Evolutionary conservation across 2,888 invertebrate genomes (phyloP).

Genomic region (Oegoconia quadripuncta): DNA sequence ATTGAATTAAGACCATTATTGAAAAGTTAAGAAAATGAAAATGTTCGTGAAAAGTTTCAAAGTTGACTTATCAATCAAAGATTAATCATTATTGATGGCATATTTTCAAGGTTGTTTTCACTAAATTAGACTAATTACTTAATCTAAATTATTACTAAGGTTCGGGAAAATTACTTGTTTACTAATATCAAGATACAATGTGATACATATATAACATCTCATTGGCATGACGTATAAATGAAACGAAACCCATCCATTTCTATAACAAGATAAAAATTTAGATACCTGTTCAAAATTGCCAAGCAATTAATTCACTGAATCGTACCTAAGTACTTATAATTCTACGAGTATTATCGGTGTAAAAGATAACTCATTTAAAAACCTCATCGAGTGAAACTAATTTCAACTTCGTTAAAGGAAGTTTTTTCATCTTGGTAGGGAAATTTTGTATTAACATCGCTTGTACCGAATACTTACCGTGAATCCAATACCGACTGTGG

Average conservation of each 20-base stretch:
- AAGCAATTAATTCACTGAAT: too few species aligned
- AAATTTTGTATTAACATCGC: too few species aligned
- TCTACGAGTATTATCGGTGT: background rate
- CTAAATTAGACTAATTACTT: background rate
- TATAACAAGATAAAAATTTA: too few species aligned
- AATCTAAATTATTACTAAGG: too few species aligned
- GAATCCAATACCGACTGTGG: slow-evolving; percentile 96
- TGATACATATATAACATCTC: too few species aligned
- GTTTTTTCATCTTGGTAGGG: background rate
- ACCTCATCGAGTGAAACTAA: background rate
- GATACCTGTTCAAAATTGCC: too few species aligned
- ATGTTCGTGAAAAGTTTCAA: background rate
- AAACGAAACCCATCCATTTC: too few species aligned
- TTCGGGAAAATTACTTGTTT: too few species aligned
- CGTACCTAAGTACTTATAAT: too few species aligned
- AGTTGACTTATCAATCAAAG: background rate
- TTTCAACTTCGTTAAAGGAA: background rate
- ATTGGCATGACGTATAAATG: too few species aligned
- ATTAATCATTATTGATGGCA: background rate
- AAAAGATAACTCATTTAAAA: background rate
- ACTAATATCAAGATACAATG: too few species aligned
- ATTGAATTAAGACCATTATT: background rate
- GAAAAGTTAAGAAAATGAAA: background rate
- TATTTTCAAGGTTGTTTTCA: background rate
- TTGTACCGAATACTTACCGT: too few species aligned